phyloP scores from a whole-genome alignment of 30 jellyfish, hydroid and myxozoan species.

The Aurelia sp. region DNA sequence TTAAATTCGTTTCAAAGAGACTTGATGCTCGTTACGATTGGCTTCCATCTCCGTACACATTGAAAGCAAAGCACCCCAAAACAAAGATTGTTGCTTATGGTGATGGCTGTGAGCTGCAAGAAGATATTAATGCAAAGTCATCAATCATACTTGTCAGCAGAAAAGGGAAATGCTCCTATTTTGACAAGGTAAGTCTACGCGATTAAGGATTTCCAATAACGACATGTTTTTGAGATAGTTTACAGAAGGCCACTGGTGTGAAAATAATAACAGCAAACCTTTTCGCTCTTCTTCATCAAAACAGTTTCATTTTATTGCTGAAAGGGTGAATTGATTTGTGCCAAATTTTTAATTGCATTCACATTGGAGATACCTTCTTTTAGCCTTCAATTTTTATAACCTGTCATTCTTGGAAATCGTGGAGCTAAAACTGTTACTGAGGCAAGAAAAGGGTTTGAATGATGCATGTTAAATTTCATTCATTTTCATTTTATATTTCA shows the following conservation, averaged over 20 bases:
- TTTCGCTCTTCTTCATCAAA: too few relatives aligned
- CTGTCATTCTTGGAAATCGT: too few relatives aligned
- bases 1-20: slow-evolving; percentile 75
- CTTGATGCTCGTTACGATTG: slow-evolving; percentile 97
- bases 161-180: slow-evolving; percentile 79
- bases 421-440: too few relatives aligned
- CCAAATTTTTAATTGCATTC: too few relatives aligned
- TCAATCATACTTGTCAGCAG: slow-evolving; percentile 76
- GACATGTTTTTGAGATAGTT: not conserved
- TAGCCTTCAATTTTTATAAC: too few relatives aligned
- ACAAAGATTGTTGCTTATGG: slow-evolving; percentile 75
- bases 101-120: slow-evolving; percentile 71
- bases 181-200: slow-evolving; percentile 66
- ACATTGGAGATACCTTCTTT: too few relatives aligned
- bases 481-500: too few relatives aligned
- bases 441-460: too few relatives aligned
- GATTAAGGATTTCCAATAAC: not conserved
- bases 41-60: slow-evolving; percentile 96
- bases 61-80: slow-evolving; percentile 85
- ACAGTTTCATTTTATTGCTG: too few relatives aligned
- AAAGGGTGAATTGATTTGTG: too few relatives aligned
- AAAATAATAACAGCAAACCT: too few relatives aligned
- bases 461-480: too few relatives aligned
- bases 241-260: not conserved
- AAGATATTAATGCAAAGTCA: slow-evolving; percentile 33